These are phyloP conservation scores for Belonocnema kinseyi DNA, from an alignment of 1,140 invertebrate genomes.

Conservation along the genomic window DNA sequence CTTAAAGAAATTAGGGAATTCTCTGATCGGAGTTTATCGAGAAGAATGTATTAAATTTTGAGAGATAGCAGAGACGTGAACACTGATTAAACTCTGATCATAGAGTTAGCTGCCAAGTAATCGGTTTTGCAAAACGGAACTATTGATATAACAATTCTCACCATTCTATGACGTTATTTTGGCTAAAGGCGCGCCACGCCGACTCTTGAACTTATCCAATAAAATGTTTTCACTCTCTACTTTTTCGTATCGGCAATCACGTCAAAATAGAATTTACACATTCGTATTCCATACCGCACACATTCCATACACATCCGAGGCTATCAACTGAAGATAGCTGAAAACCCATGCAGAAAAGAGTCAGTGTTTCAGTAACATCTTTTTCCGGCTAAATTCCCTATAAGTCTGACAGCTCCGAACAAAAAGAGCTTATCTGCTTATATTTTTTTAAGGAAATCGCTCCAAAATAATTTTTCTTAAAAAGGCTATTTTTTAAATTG, in stretches of 20 bases:
- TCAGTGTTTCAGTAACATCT: background rate
- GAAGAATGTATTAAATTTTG: background rate
- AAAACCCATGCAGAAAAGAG: background rate
- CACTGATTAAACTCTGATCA: background rate
- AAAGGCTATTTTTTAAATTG: too few species aligned
- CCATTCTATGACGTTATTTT: constrained; percentile 60
- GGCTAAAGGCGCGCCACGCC: constrained; percentile 60
- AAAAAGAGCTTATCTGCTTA: too few species aligned
- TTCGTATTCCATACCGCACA: too few species aligned
- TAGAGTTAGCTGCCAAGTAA: background rate
- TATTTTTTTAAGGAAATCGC: too few species aligned
- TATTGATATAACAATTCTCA: constrained; percentile 39
- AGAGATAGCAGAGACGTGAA: background rate
- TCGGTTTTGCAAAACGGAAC: background rate
- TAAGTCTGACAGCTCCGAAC: background rate
- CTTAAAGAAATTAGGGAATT: too few species aligned
- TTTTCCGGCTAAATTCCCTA: background rate
- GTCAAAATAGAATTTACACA: constrained; percentile 54
- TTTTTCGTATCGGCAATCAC: constrained; percentile 44
- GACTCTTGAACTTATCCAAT: constrained; percentile 32
- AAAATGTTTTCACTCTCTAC: constrained; percentile 18
- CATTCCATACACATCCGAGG: background rate
- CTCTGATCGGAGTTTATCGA: background rate
- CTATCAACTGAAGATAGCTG: background rate
- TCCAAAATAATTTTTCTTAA: too few species aligned